Base-by-base conservation (phyloP, 1,140 invertebrate species). In the Trichonephila inaurata region DNA sequence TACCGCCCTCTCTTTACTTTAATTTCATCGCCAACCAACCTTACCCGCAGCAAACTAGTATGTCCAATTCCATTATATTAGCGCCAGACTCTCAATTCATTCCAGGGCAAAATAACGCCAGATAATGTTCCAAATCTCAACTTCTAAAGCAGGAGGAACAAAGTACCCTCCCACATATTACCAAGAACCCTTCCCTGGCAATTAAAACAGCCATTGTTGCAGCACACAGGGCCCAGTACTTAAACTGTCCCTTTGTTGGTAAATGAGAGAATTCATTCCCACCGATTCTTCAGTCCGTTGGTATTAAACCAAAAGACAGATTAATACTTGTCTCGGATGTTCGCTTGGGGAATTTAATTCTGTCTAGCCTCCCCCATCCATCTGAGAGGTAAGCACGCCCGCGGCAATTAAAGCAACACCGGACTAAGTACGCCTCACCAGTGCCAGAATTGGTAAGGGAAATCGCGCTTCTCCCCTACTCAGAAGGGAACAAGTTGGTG, bases 171-270 rank as follows among this genome's bases (percentile, higher is more conserved):
- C 28, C 33, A 33, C 72, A 77, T 33, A 77, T 77, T 83, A 51
- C 51, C 44, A 24, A 58, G 19, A 83, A 51, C 82, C 82, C 40
- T 28, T 60, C 44, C 28, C 28, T 19, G 82, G 82, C 82, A 83
- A 83, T 83, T 83, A 83, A 83, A 60, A 28, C 40, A 58, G 19
- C 40, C 82, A 51, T 28, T 58, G 51, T 19, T 58, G n/a, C 19
- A 83, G 82, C 16, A 62, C 60, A 77, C 24, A 19, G 16, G 61
- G 24, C 58, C 24, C 10, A 21, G 40, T 87, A 60, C 62, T 87
- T 87, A 64, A 87, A 87, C 61, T 87, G 85, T 44, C 85, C 51
- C 85, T 64, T 83, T 83, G 24, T 33, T 87, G 58, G 85, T 28
- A 87, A 64, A 87, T 87, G 85, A 33, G 85, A 40, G 61, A 77